A percentile compares a stretch with the other conserved stretches of the same genome.
Conservation (phyloP, 1,140 invertebrate species). For the Helicoverpa zea region DNA sequence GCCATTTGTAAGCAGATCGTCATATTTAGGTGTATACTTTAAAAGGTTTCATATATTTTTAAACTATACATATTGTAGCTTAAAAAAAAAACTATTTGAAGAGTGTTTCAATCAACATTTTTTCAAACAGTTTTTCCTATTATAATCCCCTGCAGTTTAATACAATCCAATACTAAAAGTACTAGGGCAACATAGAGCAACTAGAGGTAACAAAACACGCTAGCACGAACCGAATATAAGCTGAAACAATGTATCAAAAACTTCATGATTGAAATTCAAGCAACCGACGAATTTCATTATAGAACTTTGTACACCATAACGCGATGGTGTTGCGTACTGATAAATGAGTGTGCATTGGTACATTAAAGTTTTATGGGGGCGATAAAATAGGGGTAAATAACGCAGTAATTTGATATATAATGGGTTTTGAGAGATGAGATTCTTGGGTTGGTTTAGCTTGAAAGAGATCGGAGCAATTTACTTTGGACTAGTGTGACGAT, state of each 20-base stretch:
- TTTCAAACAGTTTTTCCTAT: no score
- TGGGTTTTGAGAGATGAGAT: no score
- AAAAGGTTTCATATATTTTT: no score
- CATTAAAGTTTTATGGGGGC: conserved; percentile 4
- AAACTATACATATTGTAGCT: no score
- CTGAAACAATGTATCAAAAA: conserved; percentile 1
- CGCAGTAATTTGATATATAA: no score
- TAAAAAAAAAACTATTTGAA: no score
- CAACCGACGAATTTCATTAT: conserved; percentile 11
- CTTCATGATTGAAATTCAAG: conserved; percentile 32
- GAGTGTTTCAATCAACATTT: no score
- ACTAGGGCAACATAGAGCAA: background rate
- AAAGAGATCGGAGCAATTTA: no score
- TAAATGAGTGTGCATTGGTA: conserved; percentile 3
- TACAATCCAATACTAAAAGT: background rate
- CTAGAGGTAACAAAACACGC: background rate
- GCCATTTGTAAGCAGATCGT: no score
- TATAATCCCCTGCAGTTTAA: background rate
- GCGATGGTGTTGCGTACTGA: conserved; percentile 10
- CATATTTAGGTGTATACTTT: no score
- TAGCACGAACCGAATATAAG: background rate
- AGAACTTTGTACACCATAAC: background rate
- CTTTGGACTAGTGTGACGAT: no score
- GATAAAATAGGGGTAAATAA: background rate
- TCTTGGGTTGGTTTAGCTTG: no score